Evolutionary conservation across 2,888 invertebrate species (phyloP), one percentile per base, ranked within the genome.

Genomic region (Dryadula phaetusa): DNA sequence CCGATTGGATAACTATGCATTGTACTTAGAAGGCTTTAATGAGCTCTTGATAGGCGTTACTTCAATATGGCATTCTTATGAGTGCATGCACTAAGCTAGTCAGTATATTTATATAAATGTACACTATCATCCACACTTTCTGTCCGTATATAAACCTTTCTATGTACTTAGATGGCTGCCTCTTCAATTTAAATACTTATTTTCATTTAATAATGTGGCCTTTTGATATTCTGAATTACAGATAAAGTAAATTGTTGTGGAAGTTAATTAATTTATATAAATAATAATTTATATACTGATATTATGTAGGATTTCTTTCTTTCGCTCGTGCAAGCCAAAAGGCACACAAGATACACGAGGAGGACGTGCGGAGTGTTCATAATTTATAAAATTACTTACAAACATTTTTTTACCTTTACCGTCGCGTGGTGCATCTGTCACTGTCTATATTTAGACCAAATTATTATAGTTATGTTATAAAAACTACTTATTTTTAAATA

Each of bases 401-500:
- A 67, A 60, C 61, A 65, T 74, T 73, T 73, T 73, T 73, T 72
- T 70, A 64, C 53, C 62, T 66, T 62, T 65, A 53, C 49, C 65
- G 61, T 66, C 67, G 54, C 62, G 73, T 47, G 60, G 44, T 73
- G 66, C 72, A 72, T 72, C 73, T 74, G 70, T 64, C 74, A 63
- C 66, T 37, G 58, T 68, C 62, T 76, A 77, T 75, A 72, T 77
- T 75, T 77, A 76, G 75, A 76, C 56, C 63, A 73, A 71, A 74
- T 79, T 74, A 72, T 76, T 76, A 76, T 76, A 78, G 74, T 79
- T 78, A 76, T 80, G 76, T 73, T 72, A 79, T 79, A 81, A 85
- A 65, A 85, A 81, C 61, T 63, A 66, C 67, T 74, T 87, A 86
- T 87, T 86, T 85, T 84, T 82, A 81, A 79, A 75, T 71, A 72